Base-by-base conservation (phyloP, 2,113 vertebrate species). In the Clarias batrachus region DNA sequence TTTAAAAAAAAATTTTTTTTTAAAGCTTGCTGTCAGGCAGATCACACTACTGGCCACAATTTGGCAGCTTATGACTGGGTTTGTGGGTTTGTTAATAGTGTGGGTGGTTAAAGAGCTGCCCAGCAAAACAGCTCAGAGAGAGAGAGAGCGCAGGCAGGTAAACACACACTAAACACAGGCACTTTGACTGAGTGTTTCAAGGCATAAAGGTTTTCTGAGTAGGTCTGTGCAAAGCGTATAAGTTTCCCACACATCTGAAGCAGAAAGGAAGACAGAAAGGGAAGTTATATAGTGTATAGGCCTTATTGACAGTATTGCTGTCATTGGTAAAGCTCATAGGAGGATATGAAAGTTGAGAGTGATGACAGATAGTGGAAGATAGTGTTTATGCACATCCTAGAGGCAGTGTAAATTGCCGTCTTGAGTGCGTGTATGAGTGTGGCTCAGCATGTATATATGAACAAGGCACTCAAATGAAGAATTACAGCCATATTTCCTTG, bases 191-290 rank as follows among this genome's bases (percentile, higher is more conserved):
- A 86, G 86, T 41, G 73, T 88, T 89, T 91, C 88, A 27, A 89
- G 82, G 63, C 81, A 83, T 82, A 71, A 41, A 87, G 56, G 70
- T 85, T 77, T 89, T 89, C 87, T 91, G 89, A 91, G 90, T 85
- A 57, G 70, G 14, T 83, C 86, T 88, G 89, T 90, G 89, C 91
- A 77, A 92, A 90, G 88, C 82, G 74, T 81, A 87, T 91, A 93
- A 94, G 93, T 92, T 93, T 94, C 92, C 92, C 91, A 91, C 93
- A 92, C 85, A 86, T 89, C 91, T 93, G 90, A 93, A 93, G 90
- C 88, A 94, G 93, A 82, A 82, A 86, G 78, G 88, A 81, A 83
- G 89, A 90, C 86, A 87, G 89, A 84, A 89, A 83, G 73, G 87
- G 82, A 88, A 82, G 80, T 76, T 80, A 4, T 60, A 37, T 62